phyloP scores from a whole-genome alignment of 2,797 vertebrate genomes.

The Furcifer pardalis region DNA sequence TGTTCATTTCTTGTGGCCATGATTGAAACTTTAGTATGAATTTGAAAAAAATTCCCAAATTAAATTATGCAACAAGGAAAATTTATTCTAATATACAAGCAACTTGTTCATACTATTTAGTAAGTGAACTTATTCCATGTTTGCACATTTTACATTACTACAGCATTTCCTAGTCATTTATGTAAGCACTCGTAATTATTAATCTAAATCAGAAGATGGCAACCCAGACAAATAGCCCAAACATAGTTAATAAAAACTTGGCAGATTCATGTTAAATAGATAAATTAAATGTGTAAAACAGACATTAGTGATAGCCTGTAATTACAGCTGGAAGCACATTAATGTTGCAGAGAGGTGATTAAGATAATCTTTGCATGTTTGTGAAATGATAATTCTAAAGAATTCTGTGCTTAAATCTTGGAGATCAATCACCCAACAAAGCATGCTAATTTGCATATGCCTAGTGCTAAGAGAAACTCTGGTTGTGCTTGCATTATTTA shows the following conservation, averaged over 20 bases:
- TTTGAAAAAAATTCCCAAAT: neutral
- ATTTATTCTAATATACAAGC: neutral
- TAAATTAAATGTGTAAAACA: neutral
- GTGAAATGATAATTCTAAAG: too few relatives aligned
- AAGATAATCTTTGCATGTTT: too few relatives aligned
- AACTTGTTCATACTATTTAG: neutral
- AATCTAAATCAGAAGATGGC: neutral
- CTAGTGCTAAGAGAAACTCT: too few relatives aligned
- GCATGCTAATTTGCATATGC: too few relatives aligned
- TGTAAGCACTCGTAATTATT: neutral
- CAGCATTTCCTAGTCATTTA: neutral
- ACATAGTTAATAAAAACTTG: neutral
- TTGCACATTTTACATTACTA: neutral
- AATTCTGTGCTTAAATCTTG: too few relatives aligned
- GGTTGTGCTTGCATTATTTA: too few relatives aligned
- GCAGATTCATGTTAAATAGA: neutral
- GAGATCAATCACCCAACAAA: too few relatives aligned
- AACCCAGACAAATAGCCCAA: neutral
- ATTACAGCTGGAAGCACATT: too few relatives aligned
- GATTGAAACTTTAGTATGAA: slow-evolving; percentile 10
- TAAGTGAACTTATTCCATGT: neutral
- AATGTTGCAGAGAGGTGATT: too few relatives aligned
- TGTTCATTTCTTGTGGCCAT: neutral
- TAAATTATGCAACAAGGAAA: neutral
- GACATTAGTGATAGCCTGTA: too few relatives aligned